These are phyloP conservation scores for Apamea crenata DNA, from an alignment of 2,888 invertebrate species.

Conservation along the genomic window DNA sequence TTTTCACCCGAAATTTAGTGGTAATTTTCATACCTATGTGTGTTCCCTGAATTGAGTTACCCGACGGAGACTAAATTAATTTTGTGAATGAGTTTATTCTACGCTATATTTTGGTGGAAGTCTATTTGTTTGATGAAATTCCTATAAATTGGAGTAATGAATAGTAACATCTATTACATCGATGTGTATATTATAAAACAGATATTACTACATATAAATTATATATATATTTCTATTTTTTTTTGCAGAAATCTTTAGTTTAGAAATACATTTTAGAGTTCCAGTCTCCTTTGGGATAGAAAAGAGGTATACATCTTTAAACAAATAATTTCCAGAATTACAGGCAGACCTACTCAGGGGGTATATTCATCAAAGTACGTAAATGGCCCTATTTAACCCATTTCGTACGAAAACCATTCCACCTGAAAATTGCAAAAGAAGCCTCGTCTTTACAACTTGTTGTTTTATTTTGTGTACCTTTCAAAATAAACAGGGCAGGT, in stretches of 20 bases:
- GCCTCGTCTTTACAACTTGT: slow-evolving; percentile 51
- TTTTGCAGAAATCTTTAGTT: neutral
- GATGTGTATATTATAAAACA: too few relatives aligned
- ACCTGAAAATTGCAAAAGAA: slow-evolving; percentile 45
- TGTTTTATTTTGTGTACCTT: slow-evolving; percentile 51
- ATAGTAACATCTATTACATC: neutral
- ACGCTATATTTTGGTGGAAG: neutral
- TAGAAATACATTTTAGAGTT: neutral
- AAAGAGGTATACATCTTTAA: neutral
- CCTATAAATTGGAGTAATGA: neutral
- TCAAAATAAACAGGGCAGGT: slow-evolving; percentile 51
- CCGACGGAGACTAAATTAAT: slow-evolving; percentile 67
- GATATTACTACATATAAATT: too few relatives aligned
- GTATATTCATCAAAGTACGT: slow-evolving; percentile 23
- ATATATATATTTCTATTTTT: too few relatives aligned
- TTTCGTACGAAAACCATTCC: slow-evolving; percentile 38
- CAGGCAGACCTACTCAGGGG: neutral
- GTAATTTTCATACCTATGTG: slow-evolving; percentile 81
- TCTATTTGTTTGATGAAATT: neutral
- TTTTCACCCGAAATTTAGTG: slow-evolving; percentile 83
- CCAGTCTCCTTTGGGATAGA: neutral
- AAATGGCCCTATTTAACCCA: slow-evolving; percentile 33
- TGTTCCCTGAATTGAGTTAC: slow-evolving; percentile 64
- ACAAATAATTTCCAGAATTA: slow-evolving; percentile 2
- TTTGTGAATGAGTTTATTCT: slow-evolving; percentile 45